A percentile compares a stretch with the other conserved stretches of the same genome.
Conservation (phyloP, 1,140 invertebrate genomes). For the Drosophila seguyi region DNA sequence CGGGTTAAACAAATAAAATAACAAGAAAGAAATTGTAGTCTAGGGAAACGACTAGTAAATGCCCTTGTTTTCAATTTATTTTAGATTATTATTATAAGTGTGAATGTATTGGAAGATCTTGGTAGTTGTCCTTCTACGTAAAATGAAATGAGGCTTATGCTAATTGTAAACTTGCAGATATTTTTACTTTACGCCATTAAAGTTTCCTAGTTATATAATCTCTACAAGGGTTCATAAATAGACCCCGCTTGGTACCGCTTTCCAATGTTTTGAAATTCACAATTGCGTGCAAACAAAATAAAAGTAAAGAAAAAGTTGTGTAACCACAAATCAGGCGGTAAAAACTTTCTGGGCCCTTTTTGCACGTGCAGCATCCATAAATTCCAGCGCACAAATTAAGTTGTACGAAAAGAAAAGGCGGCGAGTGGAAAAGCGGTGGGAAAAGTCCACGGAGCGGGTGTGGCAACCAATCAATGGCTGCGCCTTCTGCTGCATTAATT, state of each 20-base stretch:
- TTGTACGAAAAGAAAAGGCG: conserved; percentile 22
- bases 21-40: not conserved
- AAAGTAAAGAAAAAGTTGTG: conserved; percentile 58
- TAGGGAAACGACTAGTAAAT: not conserved
- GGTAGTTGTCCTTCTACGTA: not conserved
- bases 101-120: not conserved
- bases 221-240: not conserved
- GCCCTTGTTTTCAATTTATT: not conserved
- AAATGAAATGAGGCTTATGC: not conserved
- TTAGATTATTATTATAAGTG: too few species aligned
- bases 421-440: not conserved
- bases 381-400: conserved; percentile 74
- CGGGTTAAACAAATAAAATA: conserved; percentile 34
- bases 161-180: too few species aligned
- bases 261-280: conserved; percentile 53
- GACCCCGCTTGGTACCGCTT: not conserved
- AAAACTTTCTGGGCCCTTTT: conserved; percentile 62
- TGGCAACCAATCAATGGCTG: conserved; percentile 71
- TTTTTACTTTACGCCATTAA: not conserved
- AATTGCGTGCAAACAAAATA: conserved; percentile 30
- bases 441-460: not conserved
- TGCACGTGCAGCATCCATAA: conserved; percentile 79
- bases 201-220: not conserved
- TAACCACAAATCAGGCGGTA: conserved; percentile 81
- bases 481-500: conserved; percentile 81